phyloP scores from a whole-genome alignment of 1,140 invertebrate genomes.

The Galleria mellonella region DNA sequence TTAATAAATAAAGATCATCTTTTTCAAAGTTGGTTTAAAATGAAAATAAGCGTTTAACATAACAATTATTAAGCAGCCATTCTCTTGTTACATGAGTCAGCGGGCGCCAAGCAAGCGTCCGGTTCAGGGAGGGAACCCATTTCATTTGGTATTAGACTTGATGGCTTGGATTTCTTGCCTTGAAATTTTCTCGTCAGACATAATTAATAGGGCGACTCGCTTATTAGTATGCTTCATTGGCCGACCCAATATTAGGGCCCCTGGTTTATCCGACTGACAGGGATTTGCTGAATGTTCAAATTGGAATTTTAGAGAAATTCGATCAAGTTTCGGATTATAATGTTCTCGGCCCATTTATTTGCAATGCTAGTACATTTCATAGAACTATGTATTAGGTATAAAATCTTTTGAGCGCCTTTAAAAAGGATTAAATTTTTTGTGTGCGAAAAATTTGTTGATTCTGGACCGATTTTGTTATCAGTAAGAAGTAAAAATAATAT shows the following conservation, averaged over 20 bases:
- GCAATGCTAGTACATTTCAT: no score
- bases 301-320: constrained; percentile 1
- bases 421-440: no score
- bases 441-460: no score
- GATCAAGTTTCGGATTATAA: not conserved
- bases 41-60: not conserved
- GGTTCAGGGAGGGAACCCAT: constrained; percentile 52
- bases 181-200: constrained; percentile 60
- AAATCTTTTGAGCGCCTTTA: no score
- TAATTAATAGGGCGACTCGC: constrained; percentile 50
- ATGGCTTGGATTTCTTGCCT: constrained; percentile 58
- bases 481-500: no score
- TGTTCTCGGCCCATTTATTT: no score
- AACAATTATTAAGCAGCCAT: not conserved
- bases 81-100: constrained; percentile 7
- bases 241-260: constrained; percentile 26
- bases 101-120: constrained; percentile 26
- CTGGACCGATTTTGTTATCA: no score
- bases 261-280: constrained; percentile 15
- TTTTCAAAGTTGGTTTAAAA: no score
- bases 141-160: constrained; percentile 62
- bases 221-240: constrained; percentile 52
- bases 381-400: no score
- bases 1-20: no score
- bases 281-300: constrained; percentile 13